Base-by-base conservation (phyloP, 2,797 vertebrate species). In the Masticophis lateralis region DNA sequence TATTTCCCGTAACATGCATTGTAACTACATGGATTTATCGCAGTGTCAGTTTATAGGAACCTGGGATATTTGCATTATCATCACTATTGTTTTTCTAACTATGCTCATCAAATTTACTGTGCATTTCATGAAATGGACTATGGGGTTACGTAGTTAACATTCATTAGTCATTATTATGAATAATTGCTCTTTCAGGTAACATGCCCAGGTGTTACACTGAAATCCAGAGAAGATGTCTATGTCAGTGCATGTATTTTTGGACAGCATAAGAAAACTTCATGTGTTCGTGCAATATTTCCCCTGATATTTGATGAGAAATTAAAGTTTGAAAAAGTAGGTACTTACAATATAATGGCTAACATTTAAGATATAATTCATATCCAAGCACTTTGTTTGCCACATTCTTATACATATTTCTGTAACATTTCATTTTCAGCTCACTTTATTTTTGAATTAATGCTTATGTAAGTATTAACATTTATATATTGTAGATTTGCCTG, bases 211-310 rank as follows among this genome's bases (percentile, higher is more conserved):
- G 98, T 98, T 92, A 91, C 98, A 74, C 96, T 99, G 92, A 97
- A 97, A 91, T 97, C 98, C 95, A 98, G 97, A 95, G 97, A 98
- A 63, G 97, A 98, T 11, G 95, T 99, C 96, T 99, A 99, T 97
- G 97, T 99, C 94, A 97, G 98, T 95, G 98, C 99, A 95, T 98
- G 98, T 95, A 97, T 99, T 94, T 98, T 99, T 98, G 99, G 98
- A 63, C 98, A 99, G 95, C 98, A 98, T 97, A 98, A 96, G 96
- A 99, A 98, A 97, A 99, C 98, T 92, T 97, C 95, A 25, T 97
- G 98, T 93, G 95, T 99, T 94, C 98, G 98, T 91, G 98, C 98
- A 43, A 95, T 94, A 18, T 99, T 99, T 90, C 99, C 99, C 89
- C 96, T 99, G 92, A 92, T 95, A 94, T 98, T 99, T 97, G 97